Base-by-base conservation (phyloP, 2,113 vertebrate genomes). In the Neogobius melanostomus region DNA sequence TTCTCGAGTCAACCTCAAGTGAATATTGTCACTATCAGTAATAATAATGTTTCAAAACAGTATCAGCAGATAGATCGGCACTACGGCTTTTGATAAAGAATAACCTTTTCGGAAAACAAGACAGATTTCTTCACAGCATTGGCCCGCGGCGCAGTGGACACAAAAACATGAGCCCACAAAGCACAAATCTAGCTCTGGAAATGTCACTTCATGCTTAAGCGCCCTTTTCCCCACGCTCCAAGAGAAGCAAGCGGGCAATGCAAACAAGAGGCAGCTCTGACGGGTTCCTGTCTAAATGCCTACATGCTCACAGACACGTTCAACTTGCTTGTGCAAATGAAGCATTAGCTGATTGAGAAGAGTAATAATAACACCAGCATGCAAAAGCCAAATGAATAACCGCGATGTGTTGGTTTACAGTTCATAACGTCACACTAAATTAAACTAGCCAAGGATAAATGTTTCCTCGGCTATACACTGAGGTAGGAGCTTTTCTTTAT, bases 121-220 rank as follows among this genome's bases (percentile, higher is more conserved):
- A 82, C 77, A 71, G 63, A 68, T 70, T 82, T 77, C 72, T 83
- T 85, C 81, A 74, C 68, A 77, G 75, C 76, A 60, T 72, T 75
- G 81, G 83, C 84, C 88, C 68, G 60, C 74, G 72, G 89, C 83
- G 61, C 68, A 47, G 71, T 77, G 83, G 76, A 82, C 81, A 69
- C 80, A 75, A 80, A 74, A 74, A 85, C 56, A 59, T 36, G 56
- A 81, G 82, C 79, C 82, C 81, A 76, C 49, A 62, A 84, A 62
- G 79, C 87, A 88, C 75, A 88, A 86, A 84, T 81, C 86, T 76
- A 69, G 80, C 83, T 88, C 74, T 89, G 72, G 74, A 90, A 91
- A 91, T 91, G 89, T 90, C 90, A 90, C 85, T 85, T 91, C 84
- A 89, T 89, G 87, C 85, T 90, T 81, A 88, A 85, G 72, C 53